Percentiles rank a stretch among this genome's conserved stretches.
phyloP scores from a whole-genome alignment of 2,888 invertebrate species.

The Pandemis heparana region DNA sequence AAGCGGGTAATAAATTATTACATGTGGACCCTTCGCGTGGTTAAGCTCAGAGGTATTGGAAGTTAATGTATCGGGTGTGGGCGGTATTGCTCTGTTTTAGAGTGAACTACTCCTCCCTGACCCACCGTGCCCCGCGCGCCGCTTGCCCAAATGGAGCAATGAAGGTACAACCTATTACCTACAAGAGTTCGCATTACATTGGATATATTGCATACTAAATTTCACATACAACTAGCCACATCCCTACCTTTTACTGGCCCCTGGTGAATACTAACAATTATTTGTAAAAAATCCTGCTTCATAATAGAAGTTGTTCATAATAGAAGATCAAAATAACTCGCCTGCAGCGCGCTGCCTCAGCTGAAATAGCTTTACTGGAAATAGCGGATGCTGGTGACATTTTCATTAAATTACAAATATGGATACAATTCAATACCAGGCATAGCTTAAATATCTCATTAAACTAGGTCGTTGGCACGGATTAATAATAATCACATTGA shows the following conservation, averaged over 20 bases:
- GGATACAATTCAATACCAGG: background rate
- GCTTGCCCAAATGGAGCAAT: constrained; percentile 47
- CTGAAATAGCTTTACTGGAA: constrained; percentile 30
- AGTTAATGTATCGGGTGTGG: constrained; percentile 71
- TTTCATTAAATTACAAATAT: constrained; percentile 24
- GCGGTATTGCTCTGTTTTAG: constrained; percentile 66
- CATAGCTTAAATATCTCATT: background rate
- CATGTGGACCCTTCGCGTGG: constrained; percentile 74
- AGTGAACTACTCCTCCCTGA: constrained; percentile 59
- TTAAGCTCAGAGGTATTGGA: constrained; percentile 70
- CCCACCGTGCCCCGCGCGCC: constrained; percentile 47
- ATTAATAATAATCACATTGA: background rate
- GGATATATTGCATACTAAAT: constrained; percentile 55
- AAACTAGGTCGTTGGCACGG: background rate
- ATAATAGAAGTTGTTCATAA: background rate
- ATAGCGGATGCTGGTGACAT: constrained; percentile 26
- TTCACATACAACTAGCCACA: constrained; percentile 47
- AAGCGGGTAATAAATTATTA: constrained; percentile 77
- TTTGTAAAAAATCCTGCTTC: constrained; percentile 12
- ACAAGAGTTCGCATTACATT: constrained; percentile 59
- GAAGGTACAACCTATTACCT: constrained; percentile 59
- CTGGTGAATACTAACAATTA: constrained; percentile 38
- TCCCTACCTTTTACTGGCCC: constrained; percentile 49
- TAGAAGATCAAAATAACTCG: background rate
- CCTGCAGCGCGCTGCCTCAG: constrained; percentile 3